phyloP scores from a whole-genome alignment of 2,888 invertebrate genomes.

The Lasioglossum marginatum region DNA sequence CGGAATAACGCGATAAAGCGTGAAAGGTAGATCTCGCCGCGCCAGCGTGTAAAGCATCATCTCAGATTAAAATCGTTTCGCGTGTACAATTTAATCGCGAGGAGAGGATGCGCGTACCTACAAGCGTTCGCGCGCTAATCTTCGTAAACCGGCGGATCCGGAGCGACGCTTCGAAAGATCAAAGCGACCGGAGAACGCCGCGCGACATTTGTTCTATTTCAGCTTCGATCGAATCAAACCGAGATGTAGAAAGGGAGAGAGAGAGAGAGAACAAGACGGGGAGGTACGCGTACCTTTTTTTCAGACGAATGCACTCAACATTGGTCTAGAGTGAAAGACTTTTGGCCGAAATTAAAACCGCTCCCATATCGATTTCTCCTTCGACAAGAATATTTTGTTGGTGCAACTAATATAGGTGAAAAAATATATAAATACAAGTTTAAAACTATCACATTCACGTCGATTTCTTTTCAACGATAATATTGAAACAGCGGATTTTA shows the following conservation, averaged over 20 bases:
- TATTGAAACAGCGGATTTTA: too few relatives aligned
- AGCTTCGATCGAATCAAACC: conserved; percentile 25
- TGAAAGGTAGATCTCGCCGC: neutral
- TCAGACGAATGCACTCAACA: conserved; percentile 46
- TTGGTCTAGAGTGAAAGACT: too few relatives aligned
- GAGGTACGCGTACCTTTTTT: conserved; percentile 34
- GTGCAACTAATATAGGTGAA: neutral
- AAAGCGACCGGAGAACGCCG: conserved; percentile 50
- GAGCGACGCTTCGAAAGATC: conserved; percentile 56
- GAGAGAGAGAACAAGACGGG: neutral
- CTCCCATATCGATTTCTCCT: too few relatives aligned
- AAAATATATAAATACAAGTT: neutral
- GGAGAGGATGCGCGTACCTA: neutral
- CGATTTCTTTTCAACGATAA: neutral
- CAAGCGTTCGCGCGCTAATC: neutral
- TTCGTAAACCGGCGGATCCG: conserved; percentile 17
- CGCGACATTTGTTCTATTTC: conserved; percentile 37
- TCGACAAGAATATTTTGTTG: neutral
- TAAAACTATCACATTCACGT: neutral
- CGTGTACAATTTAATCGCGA: conserved; percentile 6
- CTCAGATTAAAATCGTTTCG: conserved; percentile 14
- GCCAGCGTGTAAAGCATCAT: neutral
- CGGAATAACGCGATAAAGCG: neutral
- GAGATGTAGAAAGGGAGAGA: conserved; percentile 16
- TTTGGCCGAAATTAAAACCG: neutral